Base-by-base conservation (phyloP, 2,888 invertebrate species). In the Thymelicus sylvestris region DNA sequence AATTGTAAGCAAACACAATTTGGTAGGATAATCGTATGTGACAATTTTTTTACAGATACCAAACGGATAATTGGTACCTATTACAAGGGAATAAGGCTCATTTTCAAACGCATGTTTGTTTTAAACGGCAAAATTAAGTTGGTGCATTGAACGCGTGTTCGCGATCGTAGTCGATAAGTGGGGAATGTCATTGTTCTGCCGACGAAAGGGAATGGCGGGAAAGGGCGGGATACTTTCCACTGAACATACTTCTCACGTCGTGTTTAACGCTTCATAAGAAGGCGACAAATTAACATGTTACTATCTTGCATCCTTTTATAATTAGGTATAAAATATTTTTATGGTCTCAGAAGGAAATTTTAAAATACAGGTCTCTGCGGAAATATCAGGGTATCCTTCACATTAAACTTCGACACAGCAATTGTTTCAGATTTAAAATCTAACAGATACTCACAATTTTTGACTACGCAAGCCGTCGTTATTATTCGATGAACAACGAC, bases 231-330 rank as follows among this genome's bases (percentile, higher is more conserved):
- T 77, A 73, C 67, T 75, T 72, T 31, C 67, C 67, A 67, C 75
- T 81, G 81, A 81, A 75, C 79, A 81, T 75, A 80, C 79, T 81
- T 82, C 83, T 82, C 83, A 85, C 84, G 84, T 77, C 72, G 66
- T 64, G 44, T 47, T 64, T 74, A 75, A 75, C 70, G 73, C 71
- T 72, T 78, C 68, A 75, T 74, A 74, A 75, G 74, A 76, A 76
- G 74, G 73, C 67, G 73, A 61, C 61, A 62, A 71, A 66, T 71
- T 71, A 71, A 70, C 44, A 65, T 70, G 60, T 64, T 38, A 7
- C 41, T 41, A 31, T 31, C 4, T 31, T 31, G 31, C 31, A 31
- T 31, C 31, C 5, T 31, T 31, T 3, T 31, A 31, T 31, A 31
- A 31, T 31, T 31, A 31, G 31, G 31, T 31, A 31, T 31, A 31